Conservation (phyloP, 2,113 vertebrate genomes). For the Alligator mississippiensis region DNA sequence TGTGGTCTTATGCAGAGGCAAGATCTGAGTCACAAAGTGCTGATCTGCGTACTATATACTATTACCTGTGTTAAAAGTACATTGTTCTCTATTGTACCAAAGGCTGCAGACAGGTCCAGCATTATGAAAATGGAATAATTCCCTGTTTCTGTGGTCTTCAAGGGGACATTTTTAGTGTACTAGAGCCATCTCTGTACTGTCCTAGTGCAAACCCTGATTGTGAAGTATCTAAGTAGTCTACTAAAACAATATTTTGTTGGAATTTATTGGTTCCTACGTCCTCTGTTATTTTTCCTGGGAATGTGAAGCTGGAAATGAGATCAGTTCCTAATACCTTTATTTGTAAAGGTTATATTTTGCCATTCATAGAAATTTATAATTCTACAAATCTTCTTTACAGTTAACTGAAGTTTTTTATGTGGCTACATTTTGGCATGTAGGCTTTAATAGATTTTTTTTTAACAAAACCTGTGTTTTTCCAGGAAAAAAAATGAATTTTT, state of each 20-base stretch:
- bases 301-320: background rate
- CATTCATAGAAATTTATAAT: background rate
- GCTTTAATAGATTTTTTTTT: background rate
- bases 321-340: rapidly evolving
- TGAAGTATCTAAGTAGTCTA: rapidly evolving
- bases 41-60: background rate
- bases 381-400: background rate
- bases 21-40: rapidly evolving
- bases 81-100: no score
- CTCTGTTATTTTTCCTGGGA: background rate
- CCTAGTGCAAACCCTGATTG: background rate
- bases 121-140: background rate
- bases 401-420: rapidly evolving
- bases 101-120: rapidly evolving
- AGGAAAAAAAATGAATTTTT: background rate
- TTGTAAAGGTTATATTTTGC: background rate
- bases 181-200: background rate
- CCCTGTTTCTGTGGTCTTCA: no score
- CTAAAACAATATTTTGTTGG: background rate
- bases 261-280: background rate
- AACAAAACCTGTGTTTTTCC: background rate
- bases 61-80: no score
- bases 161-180: background rate
- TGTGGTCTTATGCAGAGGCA: background rate
- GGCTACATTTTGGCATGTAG: background rate